These are phyloP conservation scores for Lordiphosa clarofinis DNA, from an alignment of 1,140 invertebrate genomes.

Conservation along the genomic window DNA sequence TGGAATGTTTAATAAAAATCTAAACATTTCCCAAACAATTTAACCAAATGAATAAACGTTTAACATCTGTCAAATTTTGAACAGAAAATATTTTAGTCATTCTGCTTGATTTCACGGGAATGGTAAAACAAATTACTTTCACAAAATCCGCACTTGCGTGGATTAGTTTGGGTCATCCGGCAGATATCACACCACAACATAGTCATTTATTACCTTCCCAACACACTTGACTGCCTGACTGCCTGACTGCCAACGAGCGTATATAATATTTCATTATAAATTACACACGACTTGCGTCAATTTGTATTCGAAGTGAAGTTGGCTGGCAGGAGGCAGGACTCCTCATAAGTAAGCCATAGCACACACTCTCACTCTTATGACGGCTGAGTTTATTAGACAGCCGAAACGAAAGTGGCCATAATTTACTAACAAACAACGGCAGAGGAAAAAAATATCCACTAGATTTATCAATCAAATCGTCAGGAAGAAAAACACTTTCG, in stretches of 20 bases:
- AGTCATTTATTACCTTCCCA: constrained; percentile 69
- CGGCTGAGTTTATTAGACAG: constrained; percentile 72
- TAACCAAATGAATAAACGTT: too few relatives aligned
- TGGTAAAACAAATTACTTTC: too few relatives aligned
- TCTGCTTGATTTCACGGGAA: too few relatives aligned
- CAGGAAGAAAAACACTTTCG: constrained; percentile 56
- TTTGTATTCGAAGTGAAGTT: constrained; percentile 71
- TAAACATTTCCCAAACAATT: too few relatives aligned
- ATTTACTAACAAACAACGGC: constrained; percentile 65
- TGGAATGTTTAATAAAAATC: neutral
- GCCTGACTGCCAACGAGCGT: constrained; percentile 69
- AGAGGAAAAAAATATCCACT: constrained; percentile 10
- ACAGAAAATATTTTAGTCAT: too few relatives aligned
- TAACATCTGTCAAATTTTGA: too few relatives aligned
- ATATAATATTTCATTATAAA: constrained; percentile 78
- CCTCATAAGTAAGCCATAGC: constrained; percentile 69
- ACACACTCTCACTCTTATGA: constrained; percentile 39
- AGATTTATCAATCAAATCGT: constrained; percentile 73
- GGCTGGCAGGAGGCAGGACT: constrained; percentile 38
- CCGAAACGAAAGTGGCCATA: constrained; percentile 74
- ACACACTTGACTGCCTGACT: constrained; percentile 63
- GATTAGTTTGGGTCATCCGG: constrained; percentile 9
- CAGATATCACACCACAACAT: constrained; percentile 43
- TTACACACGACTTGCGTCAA: constrained; percentile 77
- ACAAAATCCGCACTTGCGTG: neutral